Conservation (phyloP, 2,888 invertebrate species). For the Stenotaenia linearis region DNA sequence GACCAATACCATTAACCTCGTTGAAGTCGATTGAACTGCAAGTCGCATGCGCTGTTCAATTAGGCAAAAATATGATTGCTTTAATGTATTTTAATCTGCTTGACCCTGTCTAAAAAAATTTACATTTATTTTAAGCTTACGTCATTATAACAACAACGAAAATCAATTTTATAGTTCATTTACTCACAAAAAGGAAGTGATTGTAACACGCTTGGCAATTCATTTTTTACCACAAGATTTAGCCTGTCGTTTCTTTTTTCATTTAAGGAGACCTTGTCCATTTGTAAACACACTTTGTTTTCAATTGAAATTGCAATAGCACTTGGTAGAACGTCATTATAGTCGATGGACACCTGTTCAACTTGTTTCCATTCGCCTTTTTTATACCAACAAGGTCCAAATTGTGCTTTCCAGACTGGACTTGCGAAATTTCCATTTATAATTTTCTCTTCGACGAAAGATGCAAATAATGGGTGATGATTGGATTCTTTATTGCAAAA, state of each 20-base stretch:
- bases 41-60: background rate
- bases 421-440: background rate
- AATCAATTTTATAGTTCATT: background rate
- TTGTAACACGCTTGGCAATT: background rate
- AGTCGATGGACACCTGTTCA: background rate
- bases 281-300: background rate
- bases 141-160: background rate
- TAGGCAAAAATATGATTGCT: background rate
- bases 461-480: background rate
- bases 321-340: background rate
- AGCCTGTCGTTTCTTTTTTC: background rate
- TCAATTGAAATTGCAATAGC: background rate
- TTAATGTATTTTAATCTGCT: background rate
- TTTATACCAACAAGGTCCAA: background rate
- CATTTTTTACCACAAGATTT: background rate
- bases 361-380: background rate
- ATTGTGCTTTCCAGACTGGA: background rate
- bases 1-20: background rate
- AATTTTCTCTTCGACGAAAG: background rate
- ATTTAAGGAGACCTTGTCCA: background rate
- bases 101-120: background rate
- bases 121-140: no score
- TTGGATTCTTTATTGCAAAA: background rate
- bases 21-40: background rate
- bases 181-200: background rate